These are phyloP conservation scores for Chironomus striatipennis DNA, from an alignment of 1,140 invertebrate genomes.

Conservation along the genomic window DNA sequence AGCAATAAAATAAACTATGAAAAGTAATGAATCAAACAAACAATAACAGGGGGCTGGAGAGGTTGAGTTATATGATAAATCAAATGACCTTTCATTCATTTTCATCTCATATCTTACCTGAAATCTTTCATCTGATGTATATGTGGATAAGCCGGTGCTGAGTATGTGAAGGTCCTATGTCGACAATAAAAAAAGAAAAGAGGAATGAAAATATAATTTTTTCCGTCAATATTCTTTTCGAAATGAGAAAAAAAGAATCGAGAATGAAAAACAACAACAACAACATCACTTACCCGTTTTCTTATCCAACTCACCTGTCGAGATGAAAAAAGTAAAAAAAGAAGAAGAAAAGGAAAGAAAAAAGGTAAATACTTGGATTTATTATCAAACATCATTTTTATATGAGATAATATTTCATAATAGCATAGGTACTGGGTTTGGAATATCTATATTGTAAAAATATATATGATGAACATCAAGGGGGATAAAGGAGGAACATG, in stretches of 20 bases:
- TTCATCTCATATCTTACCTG: neutral
- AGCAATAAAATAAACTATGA: neutral
- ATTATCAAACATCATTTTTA: conserved; percentile 12
- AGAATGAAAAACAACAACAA: neutral
- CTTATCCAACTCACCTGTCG: neutral
- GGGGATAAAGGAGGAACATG: neutral
- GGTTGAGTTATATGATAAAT: neutral
- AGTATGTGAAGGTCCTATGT: neutral
- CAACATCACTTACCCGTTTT: neutral
- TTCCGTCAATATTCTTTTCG: neutral
- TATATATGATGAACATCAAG: neutral
- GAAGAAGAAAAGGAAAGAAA: neutral
- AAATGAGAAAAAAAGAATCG: neutral
- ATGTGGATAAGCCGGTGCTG: neutral
- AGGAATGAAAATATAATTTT: conserved; percentile 5
- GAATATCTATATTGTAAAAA: no score
- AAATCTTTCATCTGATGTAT: conserved; percentile 21
- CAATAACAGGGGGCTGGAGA: neutral
- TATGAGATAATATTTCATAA: neutral
- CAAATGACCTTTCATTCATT: neutral
- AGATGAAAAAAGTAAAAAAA: neutral
- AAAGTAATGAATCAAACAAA: neutral
- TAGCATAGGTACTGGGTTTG: neutral
- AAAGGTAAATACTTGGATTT: neutral
- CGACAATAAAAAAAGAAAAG: neutral